Evolutionary conservation across 2,888 invertebrate species (phyloP).

Genomic region (Drosophila melanosoma): DNA sequence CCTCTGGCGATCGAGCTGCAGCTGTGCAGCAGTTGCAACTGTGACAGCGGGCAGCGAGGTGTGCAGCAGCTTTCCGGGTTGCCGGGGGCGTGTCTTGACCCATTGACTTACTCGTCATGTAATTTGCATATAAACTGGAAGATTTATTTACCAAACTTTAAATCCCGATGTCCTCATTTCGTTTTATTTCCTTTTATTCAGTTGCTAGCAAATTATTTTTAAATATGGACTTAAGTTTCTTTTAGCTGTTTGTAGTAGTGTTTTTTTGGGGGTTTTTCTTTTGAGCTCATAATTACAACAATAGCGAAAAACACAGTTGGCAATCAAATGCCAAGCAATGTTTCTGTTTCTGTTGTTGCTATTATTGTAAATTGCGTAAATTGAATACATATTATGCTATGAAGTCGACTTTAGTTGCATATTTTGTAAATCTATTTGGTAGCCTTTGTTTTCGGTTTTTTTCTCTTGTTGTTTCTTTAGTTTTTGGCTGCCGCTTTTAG

Average conservation of each 20-base stretch:
- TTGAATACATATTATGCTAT: slow-evolving; percentile 76
- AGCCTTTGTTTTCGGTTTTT: slow-evolving; percentile 48
- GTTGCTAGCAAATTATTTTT: slow-evolving; percentile 40
- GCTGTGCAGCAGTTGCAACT: slow-evolving; percentile 28
- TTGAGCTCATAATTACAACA: slow-evolving; percentile 70
- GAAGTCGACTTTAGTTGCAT: slow-evolving; percentile 48
- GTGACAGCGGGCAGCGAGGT: neutral
- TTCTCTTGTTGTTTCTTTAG: slow-evolving; percentile 29
- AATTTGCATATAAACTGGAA: slow-evolving; percentile 45
- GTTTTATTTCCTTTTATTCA: slow-evolving; percentile 7
- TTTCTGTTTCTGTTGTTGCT: slow-evolving; percentile 36
- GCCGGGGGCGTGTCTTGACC: slow-evolving; percentile 57
- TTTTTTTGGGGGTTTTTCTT: slow-evolving; percentile 21
- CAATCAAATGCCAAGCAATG: slow-evolving; percentile 66
- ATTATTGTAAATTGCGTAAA: slow-evolving; percentile 76
- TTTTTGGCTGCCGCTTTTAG: slow-evolving; percentile 42
- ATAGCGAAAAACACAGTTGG: slow-evolving; percentile 57
- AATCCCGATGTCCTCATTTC: slow-evolving; percentile 5
- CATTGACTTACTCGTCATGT: slow-evolving; percentile 69
- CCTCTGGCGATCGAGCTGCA: slow-evolving; percentile 51
- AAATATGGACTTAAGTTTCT: slow-evolving; percentile 24
- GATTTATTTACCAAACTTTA: slow-evolving; percentile 6
- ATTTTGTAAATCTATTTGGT: slow-evolving; percentile 63
- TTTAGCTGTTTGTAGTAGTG: neutral
- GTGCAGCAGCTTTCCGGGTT: slow-evolving; percentile 39